These are phyloP conservation scores for Drosophila ananassae DNA, from an alignment of 1,140 invertebrate species.

Conservation along the genomic window DNA sequence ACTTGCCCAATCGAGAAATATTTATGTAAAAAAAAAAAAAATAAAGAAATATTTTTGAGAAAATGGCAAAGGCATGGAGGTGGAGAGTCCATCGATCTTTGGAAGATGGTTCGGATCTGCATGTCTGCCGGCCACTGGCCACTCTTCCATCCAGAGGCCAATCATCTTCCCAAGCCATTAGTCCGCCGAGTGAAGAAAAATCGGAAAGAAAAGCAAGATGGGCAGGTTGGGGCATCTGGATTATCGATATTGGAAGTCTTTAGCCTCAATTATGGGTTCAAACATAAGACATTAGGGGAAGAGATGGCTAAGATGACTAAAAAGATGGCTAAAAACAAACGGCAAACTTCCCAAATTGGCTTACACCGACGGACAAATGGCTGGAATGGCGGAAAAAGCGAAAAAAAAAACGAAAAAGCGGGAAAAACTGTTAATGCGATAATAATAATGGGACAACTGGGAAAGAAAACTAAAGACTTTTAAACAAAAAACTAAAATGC, in stretches of 20 bases:
- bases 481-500: slow-evolving; percentile 15
- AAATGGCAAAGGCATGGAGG: background rate
- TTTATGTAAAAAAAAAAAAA: background rate
- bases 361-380: slow-evolving; percentile 12
- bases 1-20: background rate
- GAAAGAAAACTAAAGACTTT: background rate
- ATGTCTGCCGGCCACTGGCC: background rate
- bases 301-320: background rate
- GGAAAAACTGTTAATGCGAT: slow-evolving; percentile 51
- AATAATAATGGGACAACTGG: slow-evolving; percentile 39
- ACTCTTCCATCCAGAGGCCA: background rate
- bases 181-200: background rate
- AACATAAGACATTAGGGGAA: background rate
- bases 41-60: background rate
- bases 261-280: slow-evolving; percentile 42
- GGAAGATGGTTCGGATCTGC: slow-evolving; percentile 1
- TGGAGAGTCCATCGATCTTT: slow-evolving; percentile 8
- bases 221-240: slow-evolving; percentile 12
- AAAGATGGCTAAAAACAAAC: background rate
- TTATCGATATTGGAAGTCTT: slow-evolving; percentile 37
- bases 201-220: background rate
- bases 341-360: slow-evolving; percentile 41
- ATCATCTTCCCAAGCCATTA: slow-evolving; percentile 5
- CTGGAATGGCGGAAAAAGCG: background rate
- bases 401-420: slow-evolving; percentile 8